Percentiles rank a stretch among this genome's conserved stretches.
Conservation (phyloP, 2,888 invertebrate species). For the Dasypolia templi region DNA sequence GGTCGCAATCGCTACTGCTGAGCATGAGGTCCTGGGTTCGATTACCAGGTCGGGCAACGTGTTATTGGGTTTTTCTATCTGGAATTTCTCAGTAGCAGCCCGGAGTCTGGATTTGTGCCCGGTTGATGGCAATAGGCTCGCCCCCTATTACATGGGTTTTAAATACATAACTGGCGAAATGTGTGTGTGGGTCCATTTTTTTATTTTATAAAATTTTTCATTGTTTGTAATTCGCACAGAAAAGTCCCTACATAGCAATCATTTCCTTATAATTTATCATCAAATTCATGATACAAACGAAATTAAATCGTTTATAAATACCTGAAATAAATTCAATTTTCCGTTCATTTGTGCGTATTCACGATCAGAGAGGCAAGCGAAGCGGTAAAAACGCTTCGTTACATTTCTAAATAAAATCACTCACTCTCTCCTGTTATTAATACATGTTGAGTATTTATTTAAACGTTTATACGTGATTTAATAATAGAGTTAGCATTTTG, state of each 20-base stretch:
- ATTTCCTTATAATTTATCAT: constrained; percentile 19
- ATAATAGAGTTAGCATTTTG: constrained; percentile 12
- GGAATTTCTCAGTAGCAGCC: too few species aligned
- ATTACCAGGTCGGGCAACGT: too few species aligned
- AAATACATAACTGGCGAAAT: too few species aligned
- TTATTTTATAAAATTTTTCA: too few species aligned
- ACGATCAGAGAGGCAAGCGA: constrained; percentile 61
- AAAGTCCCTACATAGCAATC: constrained; percentile 7
- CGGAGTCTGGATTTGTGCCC: too few species aligned
- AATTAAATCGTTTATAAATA: constrained; percentile 48
- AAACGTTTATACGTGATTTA: constrained; percentile 33
- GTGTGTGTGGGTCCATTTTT: too few species aligned
- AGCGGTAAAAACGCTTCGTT: constrained; percentile 64
- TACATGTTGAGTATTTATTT: constrained; percentile 61
- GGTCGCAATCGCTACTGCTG: too few species aligned
- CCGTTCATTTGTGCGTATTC: constrained; percentile 63
- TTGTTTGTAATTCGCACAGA: background rate
- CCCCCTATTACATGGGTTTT: too few species aligned
- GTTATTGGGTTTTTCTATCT: too few species aligned
- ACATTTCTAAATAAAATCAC: constrained; percentile 65
- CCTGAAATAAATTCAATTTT: constrained; percentile 60
- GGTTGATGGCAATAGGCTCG: too few species aligned
- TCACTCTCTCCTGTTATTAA: constrained; percentile 50
- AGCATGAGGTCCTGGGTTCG: too few species aligned
- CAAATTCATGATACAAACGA: constrained; percentile 28